Percentiles rank a stretch among this genome's conserved stretches.
Evolutionary conservation across 1,140 invertebrate genomes (phyloP).

Genomic region (Archegozetes longisetosus): DNA sequence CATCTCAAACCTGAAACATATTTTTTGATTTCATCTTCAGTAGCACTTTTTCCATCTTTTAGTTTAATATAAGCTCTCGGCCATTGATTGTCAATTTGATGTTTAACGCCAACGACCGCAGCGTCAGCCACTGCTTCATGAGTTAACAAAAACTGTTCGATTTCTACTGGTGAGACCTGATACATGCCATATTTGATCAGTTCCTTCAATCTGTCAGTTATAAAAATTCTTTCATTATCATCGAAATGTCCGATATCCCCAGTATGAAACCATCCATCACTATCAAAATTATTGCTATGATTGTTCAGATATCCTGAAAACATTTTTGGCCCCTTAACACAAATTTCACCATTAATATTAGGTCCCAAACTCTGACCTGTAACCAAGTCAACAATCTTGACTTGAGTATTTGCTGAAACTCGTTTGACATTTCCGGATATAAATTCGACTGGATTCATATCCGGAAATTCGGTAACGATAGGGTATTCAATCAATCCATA

Average conservation of each 20-base stretch:
- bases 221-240: background rate
- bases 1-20: background rate
- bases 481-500: background rate
- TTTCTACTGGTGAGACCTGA: constrained; percentile 68
- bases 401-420: background rate
- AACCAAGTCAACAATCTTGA: constrained; percentile 8
- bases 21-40: background rate
- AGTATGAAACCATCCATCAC: background rate
- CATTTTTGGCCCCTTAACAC: no score
- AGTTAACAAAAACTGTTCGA: constrained; percentile 59
- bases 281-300: background rate
- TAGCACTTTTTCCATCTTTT: background rate
- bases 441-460: background rate
- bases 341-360: constrained; percentile 8
- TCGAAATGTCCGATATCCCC: no score
- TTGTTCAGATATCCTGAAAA: background rate
- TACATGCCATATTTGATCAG: constrained; percentile 47
- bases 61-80: constrained; percentile 53
- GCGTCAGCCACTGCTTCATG: constrained; percentile 54
- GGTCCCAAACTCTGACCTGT: constrained; percentile 1
- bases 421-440: background rate
- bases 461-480: background rate
- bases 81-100: constrained; percentile 50
- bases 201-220: constrained; percentile 59
- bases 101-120: constrained; percentile 61